A percentile compares a stretch with the other conserved stretches of the same genome.
Conservation (phyloP, 2,113 vertebrate genomes). For the Hyaena hyaena region DNA sequence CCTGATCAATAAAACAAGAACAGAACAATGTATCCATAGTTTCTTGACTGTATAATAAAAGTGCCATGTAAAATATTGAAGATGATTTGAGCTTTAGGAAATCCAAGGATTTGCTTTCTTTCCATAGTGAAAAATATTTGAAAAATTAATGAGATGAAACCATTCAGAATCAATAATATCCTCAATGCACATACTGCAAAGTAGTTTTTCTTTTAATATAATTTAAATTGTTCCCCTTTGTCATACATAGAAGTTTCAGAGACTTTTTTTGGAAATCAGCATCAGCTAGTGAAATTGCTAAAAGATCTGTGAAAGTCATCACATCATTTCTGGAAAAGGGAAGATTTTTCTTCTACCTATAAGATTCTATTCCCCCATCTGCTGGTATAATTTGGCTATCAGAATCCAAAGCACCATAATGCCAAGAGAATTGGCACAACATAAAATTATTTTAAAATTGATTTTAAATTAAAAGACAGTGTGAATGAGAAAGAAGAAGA, state of each 20-base stretch:
- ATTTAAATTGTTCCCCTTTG: not conserved
- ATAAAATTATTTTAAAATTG: not conserved
- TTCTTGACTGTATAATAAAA: not conserved
- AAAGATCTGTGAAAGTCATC: not conserved
- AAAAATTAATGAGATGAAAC: not conserved
- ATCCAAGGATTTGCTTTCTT: not conserved
- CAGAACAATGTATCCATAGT: not conserved
- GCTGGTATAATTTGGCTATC: not conserved
- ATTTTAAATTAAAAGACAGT: not conserved
- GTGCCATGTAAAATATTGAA: not conserved
- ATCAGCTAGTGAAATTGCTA: not conserved
- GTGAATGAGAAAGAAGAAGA: not conserved
- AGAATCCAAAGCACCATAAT: not conserved
- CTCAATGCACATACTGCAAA: not conserved
- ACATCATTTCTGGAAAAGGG: not conserved
- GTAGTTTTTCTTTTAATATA: not conserved
- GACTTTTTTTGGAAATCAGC: not conserved
- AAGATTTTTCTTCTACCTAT: not conserved
- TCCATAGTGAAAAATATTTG: not conserved
- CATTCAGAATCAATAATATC: not conserved
- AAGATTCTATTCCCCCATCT: not conserved
- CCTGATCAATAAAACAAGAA: constrained; percentile 46
- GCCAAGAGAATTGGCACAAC: not conserved
- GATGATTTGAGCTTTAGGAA: not conserved
- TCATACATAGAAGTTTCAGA: not conserved